These are phyloP conservation scores for Drosophila jambulina DNA, from an alignment of 1,140 invertebrate species.

Conservation along the genomic window DNA sequence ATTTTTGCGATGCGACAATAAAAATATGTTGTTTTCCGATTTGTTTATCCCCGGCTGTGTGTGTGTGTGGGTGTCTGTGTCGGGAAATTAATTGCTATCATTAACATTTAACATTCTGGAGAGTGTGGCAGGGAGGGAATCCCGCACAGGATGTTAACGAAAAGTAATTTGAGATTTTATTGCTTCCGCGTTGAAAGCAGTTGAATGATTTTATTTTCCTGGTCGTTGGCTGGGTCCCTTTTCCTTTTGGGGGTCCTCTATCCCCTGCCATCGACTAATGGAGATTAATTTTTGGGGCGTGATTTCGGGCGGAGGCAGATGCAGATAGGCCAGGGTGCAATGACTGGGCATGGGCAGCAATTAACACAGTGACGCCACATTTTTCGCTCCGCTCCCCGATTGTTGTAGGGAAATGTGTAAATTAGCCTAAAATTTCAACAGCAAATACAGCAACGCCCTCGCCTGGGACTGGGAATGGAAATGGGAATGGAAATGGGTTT, in stretches of 20 bases:
- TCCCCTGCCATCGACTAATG: slow-evolving; percentile 51
- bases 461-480: slow-evolving; percentile 13
- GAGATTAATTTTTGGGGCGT: slow-evolving; percentile 78
- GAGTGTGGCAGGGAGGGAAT: slow-evolving; percentile 4
- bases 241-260: slow-evolving; percentile 15
- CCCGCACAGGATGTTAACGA: slow-evolving; percentile 74
- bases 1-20: slow-evolving; percentile 73
- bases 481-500: slow-evolving; percentile 17
- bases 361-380: slow-evolving; percentile 76
- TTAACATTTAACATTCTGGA: slow-evolving; percentile 56
- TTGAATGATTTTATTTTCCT: slow-evolving; percentile 39
- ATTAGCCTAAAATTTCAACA: slow-evolving; percentile 79
- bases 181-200: slow-evolving; percentile 78
- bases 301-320: slow-evolving; percentile 51
- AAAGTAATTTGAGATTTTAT: slow-evolving; percentile 83
- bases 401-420: slow-evolving; percentile 72
- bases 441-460: slow-evolving; percentile 69
- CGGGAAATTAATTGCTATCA: slow-evolving; percentile 77
- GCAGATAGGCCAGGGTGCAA: slow-evolving; percentile 46
- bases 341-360: slow-evolving; percentile 66
- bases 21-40: slow-evolving; percentile 80
- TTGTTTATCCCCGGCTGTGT: slow-evolving; percentile 65
- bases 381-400: slow-evolving; percentile 43
- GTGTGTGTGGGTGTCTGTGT: slow-evolving; percentile 31
- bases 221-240: background rate